These are phyloP conservation scores for Chaetura pelagica DNA, from an alignment of 2,113 vertebrate genomes.

Conservation along the genomic window DNA sequence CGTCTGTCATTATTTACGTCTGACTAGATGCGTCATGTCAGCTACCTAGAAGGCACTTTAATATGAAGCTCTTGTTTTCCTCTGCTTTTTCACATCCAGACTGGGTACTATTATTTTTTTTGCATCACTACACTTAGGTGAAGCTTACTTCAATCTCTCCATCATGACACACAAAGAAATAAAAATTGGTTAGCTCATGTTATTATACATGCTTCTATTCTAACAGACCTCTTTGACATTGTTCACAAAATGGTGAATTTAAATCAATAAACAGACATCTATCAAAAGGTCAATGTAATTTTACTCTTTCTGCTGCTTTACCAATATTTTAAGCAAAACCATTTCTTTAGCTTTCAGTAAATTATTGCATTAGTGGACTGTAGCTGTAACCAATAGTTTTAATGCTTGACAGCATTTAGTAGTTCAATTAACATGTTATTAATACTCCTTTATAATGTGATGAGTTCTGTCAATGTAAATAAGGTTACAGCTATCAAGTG, in stretches of 20 bases:
- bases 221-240: constrained; percentile 71
- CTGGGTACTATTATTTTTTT: constrained; percentile 93
- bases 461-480: constrained; percentile 60
- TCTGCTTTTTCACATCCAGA: constrained; percentile 83
- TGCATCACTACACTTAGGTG: constrained; percentile 98
- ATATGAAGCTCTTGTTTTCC: constrained; percentile 87
- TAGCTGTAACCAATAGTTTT: neutral
- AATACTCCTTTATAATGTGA: constrained; percentile 33
- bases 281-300: constrained; percentile 83
- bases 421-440: constrained; percentile 45
- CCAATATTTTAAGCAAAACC: constrained; percentile 64
- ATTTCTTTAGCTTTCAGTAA: constrained; percentile 43
- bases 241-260: constrained; percentile 78
- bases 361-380: neutral
- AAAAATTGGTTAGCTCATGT: constrained; percentile 79
- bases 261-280: constrained; percentile 82
- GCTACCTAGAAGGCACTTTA: constrained; percentile 94
- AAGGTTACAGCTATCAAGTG: constrained; percentile 60
- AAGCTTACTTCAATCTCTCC: constrained; percentile 89
- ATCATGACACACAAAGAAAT: constrained; percentile 89
- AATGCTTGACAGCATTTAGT: constrained; percentile 24
- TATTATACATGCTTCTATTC: constrained; percentile 86
- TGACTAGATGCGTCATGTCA: constrained; percentile 99
- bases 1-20: constrained; percentile 99
- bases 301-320: constrained; percentile 61